Conservation (phyloP, 2,113 vertebrate species). For the Leuciscus idus region DNA sequence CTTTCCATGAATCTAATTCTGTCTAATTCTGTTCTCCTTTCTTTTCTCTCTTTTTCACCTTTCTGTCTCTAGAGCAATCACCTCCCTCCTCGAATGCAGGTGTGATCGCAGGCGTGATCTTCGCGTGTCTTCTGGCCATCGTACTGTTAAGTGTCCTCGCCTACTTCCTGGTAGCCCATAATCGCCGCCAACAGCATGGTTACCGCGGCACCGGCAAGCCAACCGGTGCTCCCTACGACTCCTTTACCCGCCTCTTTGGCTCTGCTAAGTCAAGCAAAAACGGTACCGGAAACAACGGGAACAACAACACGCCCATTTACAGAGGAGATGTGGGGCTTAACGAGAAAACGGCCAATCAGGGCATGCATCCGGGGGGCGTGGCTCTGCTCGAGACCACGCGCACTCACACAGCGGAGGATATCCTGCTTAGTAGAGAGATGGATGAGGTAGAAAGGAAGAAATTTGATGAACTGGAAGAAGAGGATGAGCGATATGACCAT, state of each 20-base stretch:
- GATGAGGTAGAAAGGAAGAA: constrained; percentile 78
- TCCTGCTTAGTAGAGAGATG: constrained; percentile 75
- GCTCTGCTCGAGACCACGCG: constrained; percentile 62
- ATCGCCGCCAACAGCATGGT: constrained; percentile 74
- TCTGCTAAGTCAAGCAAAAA: constrained; percentile 78
- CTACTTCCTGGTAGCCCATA: constrained; percentile 77
- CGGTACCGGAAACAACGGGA: constrained; percentile 70
- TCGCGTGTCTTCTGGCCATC: constrained; percentile 83
- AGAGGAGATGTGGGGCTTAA: constrained; percentile 68
- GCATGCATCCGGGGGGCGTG: constrained; percentile 65
- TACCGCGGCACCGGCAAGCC: constrained; percentile 68
- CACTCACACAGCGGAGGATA: constrained; percentile 76
- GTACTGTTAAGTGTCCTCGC: constrained; percentile 79
- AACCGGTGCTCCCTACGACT: constrained; percentile 69
- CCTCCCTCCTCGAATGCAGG: constrained; percentile 75
- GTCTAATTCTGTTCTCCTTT: background rate
- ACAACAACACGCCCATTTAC: constrained; percentile 80
- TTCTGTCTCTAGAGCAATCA: constrained; percentile 75
- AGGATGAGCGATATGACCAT: constrained; percentile 78
- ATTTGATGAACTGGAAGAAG: constrained; percentile 79
- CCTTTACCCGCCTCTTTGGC: constrained; percentile 83
- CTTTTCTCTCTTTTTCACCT: constrained; percentile 27
- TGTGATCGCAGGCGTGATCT: constrained; percentile 83
- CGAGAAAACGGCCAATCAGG: constrained; percentile 74
- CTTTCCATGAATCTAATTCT: constrained; percentile 27